phyloP scores from a whole-genome alignment of 2,888 invertebrate genomes.

The Rhogogaster chlorosoma region DNA sequence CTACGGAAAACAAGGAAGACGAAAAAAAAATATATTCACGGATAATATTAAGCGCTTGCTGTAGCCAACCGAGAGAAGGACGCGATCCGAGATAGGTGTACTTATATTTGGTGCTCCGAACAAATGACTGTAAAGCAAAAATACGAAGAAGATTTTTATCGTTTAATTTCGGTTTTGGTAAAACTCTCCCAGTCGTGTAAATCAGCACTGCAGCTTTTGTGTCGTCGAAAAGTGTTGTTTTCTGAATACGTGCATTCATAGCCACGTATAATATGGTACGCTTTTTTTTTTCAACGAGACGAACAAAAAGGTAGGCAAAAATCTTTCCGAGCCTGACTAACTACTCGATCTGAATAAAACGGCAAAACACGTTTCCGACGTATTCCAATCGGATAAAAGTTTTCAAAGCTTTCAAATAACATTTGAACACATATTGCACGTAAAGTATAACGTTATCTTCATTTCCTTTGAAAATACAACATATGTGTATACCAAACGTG shows the following conservation, averaged over 20 bases:
- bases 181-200: not conserved
- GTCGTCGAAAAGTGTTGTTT: not conserved
- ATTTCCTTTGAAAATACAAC: not conserved
- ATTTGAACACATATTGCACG: not conserved
- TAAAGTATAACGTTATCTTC: not conserved
- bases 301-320: not conserved
- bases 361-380: not conserved
- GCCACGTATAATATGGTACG: not conserved
- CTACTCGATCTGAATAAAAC: not conserved
- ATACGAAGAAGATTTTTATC: not conserved
- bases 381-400: slow-evolving; percentile 14
- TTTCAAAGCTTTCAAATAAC: not conserved
- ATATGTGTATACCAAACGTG: not conserved
- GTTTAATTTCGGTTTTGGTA: not conserved
- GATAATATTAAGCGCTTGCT: not conserved
- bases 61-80: not conserved
- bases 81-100: not conserved
- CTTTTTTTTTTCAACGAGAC: not conserved
- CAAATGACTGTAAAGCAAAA: not conserved
- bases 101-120: not conserved
- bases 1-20: not conserved
- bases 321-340: not conserved
- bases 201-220: not conserved
- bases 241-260: not conserved
- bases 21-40: not conserved